phyloP scores from a whole-genome alignment of 2,113 vertebrate genomes.

The Tupaia chinensis region DNA sequence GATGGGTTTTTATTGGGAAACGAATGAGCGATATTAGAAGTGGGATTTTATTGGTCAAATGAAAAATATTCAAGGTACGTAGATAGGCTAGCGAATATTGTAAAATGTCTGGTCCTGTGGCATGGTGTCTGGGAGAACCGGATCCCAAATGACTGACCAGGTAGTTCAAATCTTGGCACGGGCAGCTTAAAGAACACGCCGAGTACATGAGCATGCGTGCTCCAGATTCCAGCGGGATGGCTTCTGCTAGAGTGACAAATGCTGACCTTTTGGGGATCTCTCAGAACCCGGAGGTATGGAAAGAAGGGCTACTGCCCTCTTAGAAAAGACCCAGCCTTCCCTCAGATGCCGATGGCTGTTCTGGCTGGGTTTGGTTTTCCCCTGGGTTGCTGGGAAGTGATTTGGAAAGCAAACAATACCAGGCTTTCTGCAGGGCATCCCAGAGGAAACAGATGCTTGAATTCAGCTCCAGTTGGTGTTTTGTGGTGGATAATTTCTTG shows the following conservation, averaged over 20 bases:
- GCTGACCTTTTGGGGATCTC: background rate
- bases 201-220: too few relatives aligned
- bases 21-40: background rate
- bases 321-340: background rate
- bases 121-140: too few relatives aligned
- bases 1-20: background rate
- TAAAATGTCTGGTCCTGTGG: too few relatives aligned
- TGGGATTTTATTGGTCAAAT: background rate
- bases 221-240: too few relatives aligned
- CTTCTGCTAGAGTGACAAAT: background rate
- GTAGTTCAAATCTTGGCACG: too few relatives aligned
- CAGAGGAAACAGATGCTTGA: conserved; percentile 43
- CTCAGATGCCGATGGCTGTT: background rate
- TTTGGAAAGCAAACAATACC: conserved; percentile 43
- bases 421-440: conserved; percentile 26
- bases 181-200: too few relatives aligned
- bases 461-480: background rate
- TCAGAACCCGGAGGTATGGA: background rate
- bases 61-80: background rate
- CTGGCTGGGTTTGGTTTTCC: background rate
- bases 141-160: too few relatives aligned
- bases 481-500: conserved; percentile 59
- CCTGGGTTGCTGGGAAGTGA: conserved; percentile 22
- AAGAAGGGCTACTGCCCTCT: background rate
- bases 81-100: background rate